Evolutionary conservation across 2,113 vertebrate species (phyloP).

Genomic region (Ophiodon elongatus): DNA sequence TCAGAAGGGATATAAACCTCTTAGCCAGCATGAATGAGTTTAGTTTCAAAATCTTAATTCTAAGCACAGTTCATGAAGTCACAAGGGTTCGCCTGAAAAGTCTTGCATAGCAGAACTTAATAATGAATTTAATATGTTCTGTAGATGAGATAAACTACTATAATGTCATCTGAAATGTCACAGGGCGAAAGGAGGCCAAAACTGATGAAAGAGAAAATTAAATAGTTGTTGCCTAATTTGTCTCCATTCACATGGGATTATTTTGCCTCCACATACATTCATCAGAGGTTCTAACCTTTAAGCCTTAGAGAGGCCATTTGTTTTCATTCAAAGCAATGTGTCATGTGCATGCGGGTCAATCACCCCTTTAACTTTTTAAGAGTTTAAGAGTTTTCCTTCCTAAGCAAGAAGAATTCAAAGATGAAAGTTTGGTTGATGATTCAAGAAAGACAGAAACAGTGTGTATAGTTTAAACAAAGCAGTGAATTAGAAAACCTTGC

Average conservation of each 20-base stretch:
- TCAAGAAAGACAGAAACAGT: neutral
- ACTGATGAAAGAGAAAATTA: constrained; percentile 20
- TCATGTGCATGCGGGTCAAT: neutral
- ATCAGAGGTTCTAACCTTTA: constrained; percentile 4
- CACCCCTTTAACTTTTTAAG: neutral
- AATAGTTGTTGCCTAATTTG: constrained; percentile 14
- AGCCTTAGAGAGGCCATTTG: neutral
- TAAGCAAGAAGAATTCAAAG: neutral
- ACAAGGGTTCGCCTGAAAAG: constrained; percentile 20
- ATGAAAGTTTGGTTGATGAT: neutral
- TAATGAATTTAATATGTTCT: constrained; percentile 50
- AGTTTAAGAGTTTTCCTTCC: no score
- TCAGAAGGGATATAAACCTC: constrained; percentile 61
- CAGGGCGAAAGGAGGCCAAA: neutral
- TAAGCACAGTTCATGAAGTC: constrained; percentile 53
- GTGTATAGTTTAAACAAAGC: neutral
- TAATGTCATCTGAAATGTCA: constrained; percentile 34
- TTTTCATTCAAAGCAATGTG: neutral
- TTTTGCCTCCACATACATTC: constrained; percentile 5
- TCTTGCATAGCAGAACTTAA: constrained; percentile 42
- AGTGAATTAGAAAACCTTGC: neutral
- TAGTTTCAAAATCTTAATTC: constrained; percentile 63
- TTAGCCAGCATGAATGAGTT: constrained; percentile 52
- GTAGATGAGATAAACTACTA: constrained; percentile 44
- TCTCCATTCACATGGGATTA: neutral